Conservation (phyloP, 2,113 vertebrate genomes). For the Meriones unguiculatus region DNA sequence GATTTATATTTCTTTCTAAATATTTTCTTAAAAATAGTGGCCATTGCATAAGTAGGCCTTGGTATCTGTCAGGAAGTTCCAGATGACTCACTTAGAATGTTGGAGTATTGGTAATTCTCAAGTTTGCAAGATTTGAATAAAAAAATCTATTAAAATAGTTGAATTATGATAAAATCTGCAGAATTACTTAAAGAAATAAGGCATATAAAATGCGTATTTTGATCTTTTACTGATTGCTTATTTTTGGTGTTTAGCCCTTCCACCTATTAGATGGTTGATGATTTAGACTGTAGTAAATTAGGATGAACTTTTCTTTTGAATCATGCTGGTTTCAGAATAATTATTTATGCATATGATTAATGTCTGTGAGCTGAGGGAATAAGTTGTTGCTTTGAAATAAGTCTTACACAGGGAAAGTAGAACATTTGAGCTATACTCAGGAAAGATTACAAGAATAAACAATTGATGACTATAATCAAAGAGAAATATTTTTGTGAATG, state of each 20-base stretch:
- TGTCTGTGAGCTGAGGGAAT: neutral
- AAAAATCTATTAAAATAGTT: constrained; percentile 63
- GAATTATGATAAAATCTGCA: constrained; percentile 57
- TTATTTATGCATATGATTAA: neutral
- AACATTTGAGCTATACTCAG: neutral
- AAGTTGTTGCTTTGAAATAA: neutral
- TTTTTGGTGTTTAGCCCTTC: constrained; percentile 4
- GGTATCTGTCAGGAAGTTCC: constrained; percentile 61
- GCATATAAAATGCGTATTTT: constrained; percentile 8
- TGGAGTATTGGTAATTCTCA: constrained; percentile 70
- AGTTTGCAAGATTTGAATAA: constrained; percentile 64
- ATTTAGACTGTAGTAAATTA: neutral
- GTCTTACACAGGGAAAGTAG: neutral
- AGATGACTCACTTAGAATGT: constrained; percentile 61
- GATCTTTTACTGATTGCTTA: constrained; percentile 4
- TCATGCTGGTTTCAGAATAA: neutral
- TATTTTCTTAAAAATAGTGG: constrained; percentile 55
- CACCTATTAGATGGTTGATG: neutral
- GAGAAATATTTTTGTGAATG: neutral
- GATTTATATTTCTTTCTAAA: neutral
- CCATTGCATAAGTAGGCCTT: constrained; percentile 60
- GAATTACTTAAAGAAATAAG: neutral
- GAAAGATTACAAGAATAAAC: neutral
- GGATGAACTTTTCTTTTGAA: neutral
- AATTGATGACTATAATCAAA: constrained; percentile 3